Conservation (phyloP, 2,797 vertebrate species). For the Hippoglossus hippoglossus region DNA sequence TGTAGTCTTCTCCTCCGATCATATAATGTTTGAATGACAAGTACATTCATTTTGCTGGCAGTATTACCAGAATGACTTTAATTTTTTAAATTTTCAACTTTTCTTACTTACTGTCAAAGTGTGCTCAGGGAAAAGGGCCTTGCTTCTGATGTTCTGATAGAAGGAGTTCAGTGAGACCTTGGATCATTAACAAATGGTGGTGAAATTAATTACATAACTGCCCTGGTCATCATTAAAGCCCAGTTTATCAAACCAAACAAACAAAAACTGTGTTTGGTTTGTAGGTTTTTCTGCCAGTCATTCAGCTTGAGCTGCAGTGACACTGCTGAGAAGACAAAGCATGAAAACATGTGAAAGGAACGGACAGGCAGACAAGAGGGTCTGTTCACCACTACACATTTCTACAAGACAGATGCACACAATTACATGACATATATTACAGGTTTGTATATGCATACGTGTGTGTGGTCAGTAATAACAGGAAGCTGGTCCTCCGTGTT, state of each 20-base stretch:
- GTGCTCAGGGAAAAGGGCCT: no score
- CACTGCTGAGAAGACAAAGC: constrained; percentile 17
- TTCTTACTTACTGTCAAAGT: no score
- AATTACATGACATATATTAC: constrained; percentile 53
- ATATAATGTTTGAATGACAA: no score
- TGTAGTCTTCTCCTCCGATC: no score
- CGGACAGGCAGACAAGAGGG: constrained; percentile 14
- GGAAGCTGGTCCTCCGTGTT: constrained; percentile 79
- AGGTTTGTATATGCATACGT: constrained; percentile 58
- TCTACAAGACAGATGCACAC: constrained; percentile 19
- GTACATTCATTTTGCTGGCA: no score
- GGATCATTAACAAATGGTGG: not conserved
- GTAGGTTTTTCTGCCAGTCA: not conserved
- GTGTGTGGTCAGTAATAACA: constrained; percentile 81
- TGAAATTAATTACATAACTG: constrained; percentile 1
- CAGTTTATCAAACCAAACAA: not conserved
- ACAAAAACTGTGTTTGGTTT: not conserved
- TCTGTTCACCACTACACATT: not conserved
- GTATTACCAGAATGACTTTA: no score
- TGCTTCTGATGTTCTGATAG: not conserved
- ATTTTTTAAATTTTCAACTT: no score
- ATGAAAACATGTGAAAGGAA: not conserved
- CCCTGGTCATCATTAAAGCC: not conserved
- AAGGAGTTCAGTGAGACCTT: not conserved
- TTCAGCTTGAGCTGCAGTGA: not conserved